Base-by-base conservation (phyloP, 64 coral and sea anemone species). In the Montipora cactus region DNA sequence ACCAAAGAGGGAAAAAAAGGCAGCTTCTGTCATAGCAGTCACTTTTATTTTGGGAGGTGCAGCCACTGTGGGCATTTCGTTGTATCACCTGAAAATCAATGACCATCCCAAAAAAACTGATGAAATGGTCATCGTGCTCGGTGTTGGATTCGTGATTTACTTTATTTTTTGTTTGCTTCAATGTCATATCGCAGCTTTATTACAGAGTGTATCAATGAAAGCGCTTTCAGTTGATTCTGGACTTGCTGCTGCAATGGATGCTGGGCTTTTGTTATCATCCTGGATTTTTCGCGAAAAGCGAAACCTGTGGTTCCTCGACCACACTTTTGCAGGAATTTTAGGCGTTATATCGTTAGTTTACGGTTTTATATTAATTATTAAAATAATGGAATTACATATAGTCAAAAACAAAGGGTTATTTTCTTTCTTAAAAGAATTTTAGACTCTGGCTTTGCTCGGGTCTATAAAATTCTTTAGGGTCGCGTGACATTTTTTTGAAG, bases 221-320 rank as follows among this genome's bases (percentile, higher is more conserved):
- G 82, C 82, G 20, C 66, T 86, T 18, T 13, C 82, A 14, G 82
- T 86, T 9, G 82, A 86, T 71, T 71, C 82, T 6, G 64, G 25
- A 15, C 82, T 71, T 1, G 82, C 44, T 16, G 82, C 82, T n/a
- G 62, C 46, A 5, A 86, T 86, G 82, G n/a, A 9, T 49, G 46
- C 20, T 49, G 82, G 82, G 23, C 45, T 86, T 49, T 3, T 86
- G 28, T 59, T 1, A 10, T 86, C 82, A 11, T 4, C 82, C 8
- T 67, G 66, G 46, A n/a, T 86, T 72, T 86, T 70, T 67, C 18
- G 44, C 64, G 16, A 70, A 11, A 8, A 71, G 3, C 46, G n/a
- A 4, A 69, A 86, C 44, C 19, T 86, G 10, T 86, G 82, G 82
- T 86, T 70, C 50, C 82, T 86, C 13, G 82, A 86, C 82, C 82